Percentiles rank a stretch among this genome's conserved stretches.
Evolutionary conservation across 2,113 vertebrate genomes (phyloP).

Genomic region (Synchiropus splendidus): DNA sequence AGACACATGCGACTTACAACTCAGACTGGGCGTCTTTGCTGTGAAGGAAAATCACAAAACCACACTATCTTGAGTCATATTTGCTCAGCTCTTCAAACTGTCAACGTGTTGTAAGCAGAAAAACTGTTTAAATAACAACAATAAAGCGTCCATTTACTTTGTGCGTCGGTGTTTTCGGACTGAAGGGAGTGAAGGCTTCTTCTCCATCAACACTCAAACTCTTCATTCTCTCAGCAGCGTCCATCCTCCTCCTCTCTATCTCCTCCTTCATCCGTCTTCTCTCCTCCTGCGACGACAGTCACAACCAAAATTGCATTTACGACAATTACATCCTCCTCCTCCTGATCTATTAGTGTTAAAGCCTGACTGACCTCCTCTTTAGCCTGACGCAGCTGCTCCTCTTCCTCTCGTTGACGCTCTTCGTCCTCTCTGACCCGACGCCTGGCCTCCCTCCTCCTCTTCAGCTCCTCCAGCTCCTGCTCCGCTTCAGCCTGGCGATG

Average conservation of each 20-base stretch:
- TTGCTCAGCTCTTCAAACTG: too few relatives aligned
- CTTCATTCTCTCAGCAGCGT: slow-evolving; percentile 65
- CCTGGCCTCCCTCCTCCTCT: slow-evolving; percentile 57
- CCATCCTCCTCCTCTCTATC: slow-evolving; percentile 64
- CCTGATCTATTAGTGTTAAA: neutral
- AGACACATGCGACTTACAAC: too few relatives aligned
- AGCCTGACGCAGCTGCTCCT: slow-evolving; percentile 45
- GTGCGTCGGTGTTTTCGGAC: slow-evolving; percentile 61
- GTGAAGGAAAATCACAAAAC: too few relatives aligned
- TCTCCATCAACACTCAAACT: slow-evolving; percentile 60
- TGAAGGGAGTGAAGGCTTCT: slow-evolving; percentile 53
- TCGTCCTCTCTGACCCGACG: slow-evolving; percentile 44
- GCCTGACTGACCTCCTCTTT: slow-evolving; percentile 63
- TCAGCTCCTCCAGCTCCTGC: slow-evolving; percentile 67
- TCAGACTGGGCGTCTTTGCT: too few relatives aligned
- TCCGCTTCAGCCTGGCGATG: slow-evolving; percentile 49
- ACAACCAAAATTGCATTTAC: neutral
- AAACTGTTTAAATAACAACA: too few relatives aligned
- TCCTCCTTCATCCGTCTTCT: slow-evolving; percentile 65
- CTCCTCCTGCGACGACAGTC: slow-evolving; percentile 60
- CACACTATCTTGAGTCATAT: too few relatives aligned
- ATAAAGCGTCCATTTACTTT: slow-evolving; percentile 55
- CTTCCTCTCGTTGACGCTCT: slow-evolving; percentile 54
- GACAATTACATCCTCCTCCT: neutral
- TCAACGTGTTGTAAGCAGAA: too few relatives aligned